These are phyloP conservation scores for Spicauda simplicius DNA, from an alignment of 2,888 invertebrate genomes.

Conservation along the genomic window DNA sequence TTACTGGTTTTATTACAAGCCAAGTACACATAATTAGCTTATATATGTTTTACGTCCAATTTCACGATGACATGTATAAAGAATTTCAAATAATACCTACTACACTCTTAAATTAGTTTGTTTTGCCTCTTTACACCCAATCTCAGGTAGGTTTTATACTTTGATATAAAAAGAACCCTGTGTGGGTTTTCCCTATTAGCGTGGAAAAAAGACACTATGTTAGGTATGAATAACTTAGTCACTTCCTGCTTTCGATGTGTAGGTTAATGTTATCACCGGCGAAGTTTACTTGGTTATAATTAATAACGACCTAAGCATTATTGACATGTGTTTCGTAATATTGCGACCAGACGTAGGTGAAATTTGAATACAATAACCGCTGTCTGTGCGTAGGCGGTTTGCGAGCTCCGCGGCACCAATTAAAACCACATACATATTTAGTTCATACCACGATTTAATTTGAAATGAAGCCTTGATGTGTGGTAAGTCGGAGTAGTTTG, in stretches of 20 bases:
- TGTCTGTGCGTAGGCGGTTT: conserved; percentile 41
- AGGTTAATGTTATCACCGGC: not conserved
- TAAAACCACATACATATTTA: conserved; percentile 27
- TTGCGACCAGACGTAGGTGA: conserved; percentile 45
- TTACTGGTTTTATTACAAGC: not conserved
- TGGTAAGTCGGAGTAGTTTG: conserved; percentile 9
- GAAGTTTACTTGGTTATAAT: not conserved
- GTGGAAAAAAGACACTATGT: not conserved
- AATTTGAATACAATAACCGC: conserved; percentile 62
- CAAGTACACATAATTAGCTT: too few species aligned
- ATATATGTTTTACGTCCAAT: too few species aligned
- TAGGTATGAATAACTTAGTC: conserved; percentile 1
- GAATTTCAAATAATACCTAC: too few species aligned
- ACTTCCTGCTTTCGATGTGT: not conserved
- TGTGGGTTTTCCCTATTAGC: not conserved
- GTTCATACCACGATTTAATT: conserved; percentile 20
- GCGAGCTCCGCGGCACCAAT: conserved; percentile 39
- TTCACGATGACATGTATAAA: too few species aligned
- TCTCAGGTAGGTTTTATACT: too few species aligned
- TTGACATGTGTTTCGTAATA: conserved; percentile 15
- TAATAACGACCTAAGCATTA: not conserved
- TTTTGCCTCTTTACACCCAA: too few species aligned
- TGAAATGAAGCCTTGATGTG: conserved; percentile 26
- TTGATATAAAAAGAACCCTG: not conserved
- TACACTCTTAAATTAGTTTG: too few species aligned